Conservation (phyloP, 2,113 vertebrate genomes). For the Galbula dea region DNA sequence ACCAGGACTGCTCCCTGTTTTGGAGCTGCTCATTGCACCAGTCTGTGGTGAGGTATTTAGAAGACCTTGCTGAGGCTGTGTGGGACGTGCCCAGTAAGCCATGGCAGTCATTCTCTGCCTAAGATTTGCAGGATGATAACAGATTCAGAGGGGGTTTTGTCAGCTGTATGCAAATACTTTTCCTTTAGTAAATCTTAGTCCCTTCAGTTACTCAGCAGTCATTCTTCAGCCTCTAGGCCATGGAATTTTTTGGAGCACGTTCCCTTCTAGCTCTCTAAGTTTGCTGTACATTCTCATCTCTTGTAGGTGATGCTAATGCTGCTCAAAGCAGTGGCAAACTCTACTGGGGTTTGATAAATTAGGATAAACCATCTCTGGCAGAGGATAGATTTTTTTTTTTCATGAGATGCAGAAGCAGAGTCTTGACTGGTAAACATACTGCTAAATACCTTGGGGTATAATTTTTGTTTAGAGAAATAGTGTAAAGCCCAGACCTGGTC, state of each 20-base stretch:
- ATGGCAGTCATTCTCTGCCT: neutral
- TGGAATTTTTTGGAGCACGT: neutral
- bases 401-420: neutral
- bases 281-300: neutral
- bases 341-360: neutral
- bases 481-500: neutral
- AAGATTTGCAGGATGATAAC: neutral
- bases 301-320: neutral
- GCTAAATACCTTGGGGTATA: neutral
- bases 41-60: neutral
- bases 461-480: neutral
- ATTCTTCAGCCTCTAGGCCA: neutral
- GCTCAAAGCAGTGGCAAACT: neutral
- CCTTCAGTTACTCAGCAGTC: neutral
- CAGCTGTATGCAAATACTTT: neutral
- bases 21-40: neutral
- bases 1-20: neutral
- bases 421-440: neutral
- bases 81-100: neutral
- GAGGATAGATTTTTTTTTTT: neutral
- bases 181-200: neutral
- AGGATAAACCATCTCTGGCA: neutral
- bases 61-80: neutral
- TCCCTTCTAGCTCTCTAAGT: neutral
- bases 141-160: neutral